Percentiles rank a stretch among this genome's conserved stretches.
Conservation (phyloP, 2,797 vertebrate genomes). For the Phylloscopus collybita region DNA sequence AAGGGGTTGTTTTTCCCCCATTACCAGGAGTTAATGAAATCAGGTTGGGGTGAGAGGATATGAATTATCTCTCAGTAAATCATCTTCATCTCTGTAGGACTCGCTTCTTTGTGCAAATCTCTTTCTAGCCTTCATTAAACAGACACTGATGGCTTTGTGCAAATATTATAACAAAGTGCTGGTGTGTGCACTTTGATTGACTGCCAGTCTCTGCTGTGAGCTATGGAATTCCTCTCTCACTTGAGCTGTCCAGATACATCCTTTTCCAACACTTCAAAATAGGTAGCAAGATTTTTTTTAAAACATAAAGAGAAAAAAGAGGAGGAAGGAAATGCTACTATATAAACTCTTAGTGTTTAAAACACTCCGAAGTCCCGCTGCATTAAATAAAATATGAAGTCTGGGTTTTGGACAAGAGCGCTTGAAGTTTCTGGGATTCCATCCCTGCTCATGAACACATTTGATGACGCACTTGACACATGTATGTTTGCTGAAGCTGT, state of each 20-base stretch:
- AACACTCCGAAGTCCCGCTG: not conserved
- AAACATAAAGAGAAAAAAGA: not conserved
- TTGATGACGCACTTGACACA: not conserved
- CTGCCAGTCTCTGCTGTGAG: not conserved
- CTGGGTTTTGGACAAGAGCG: not conserved
- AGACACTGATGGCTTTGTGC: not conserved
- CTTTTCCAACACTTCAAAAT: not conserved
- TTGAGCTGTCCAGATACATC: not conserved
- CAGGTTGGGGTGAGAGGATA: not conserved
- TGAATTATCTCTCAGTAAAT: not conserved
- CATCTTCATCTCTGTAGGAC: not conserved
- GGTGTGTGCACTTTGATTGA: not conserved
- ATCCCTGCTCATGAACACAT: not conserved
- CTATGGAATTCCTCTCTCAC: not conserved
- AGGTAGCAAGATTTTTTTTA: not conserved
- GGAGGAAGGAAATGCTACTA: not conserved
- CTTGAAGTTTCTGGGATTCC: not conserved
- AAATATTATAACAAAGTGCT: not conserved
- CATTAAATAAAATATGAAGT: not conserved
- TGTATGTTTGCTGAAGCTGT: not conserved
- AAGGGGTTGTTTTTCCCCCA: not conserved
- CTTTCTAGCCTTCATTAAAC: constrained; percentile 2
- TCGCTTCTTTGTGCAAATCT: not conserved
- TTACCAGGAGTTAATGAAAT: constrained; percentile 27
- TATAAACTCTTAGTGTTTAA: not conserved